A percentile compares a stretch with the other conserved stretches of the same genome.
phyloP scores from a whole-genome alignment of 1,140 invertebrate species.

The Scaptomyza hsui region DNA sequence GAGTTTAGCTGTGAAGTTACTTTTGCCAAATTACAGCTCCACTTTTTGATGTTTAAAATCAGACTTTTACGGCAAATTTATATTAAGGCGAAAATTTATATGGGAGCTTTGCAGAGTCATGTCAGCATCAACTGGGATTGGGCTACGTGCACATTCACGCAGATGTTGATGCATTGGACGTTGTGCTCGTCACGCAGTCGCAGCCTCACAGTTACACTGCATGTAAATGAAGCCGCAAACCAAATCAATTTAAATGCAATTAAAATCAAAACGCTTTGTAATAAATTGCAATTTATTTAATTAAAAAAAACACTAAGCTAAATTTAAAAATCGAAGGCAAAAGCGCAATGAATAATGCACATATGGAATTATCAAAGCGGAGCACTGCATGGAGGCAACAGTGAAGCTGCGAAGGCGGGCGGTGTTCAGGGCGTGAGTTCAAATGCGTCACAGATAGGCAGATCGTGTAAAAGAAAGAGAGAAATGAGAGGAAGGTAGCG shows the following conservation, averaged over 20 bases:
- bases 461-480: neutral
- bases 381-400: slow-evolving; percentile 18
- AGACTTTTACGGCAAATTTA: slow-evolving; percentile 21
- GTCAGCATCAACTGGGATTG: slow-evolving; percentile 39
- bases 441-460: slow-evolving; percentile 61
- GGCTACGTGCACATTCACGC: slow-evolving; percentile 61
- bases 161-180: slow-evolving; percentile 51
- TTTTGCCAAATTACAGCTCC: too few relatives aligned
- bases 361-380: slow-evolving; percentile 50
- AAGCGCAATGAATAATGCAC: slow-evolving; percentile 31
- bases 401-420: slow-evolving; percentile 13
- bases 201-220: neutral
- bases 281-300: slow-evolving; percentile 79
- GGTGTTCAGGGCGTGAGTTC: slow-evolving; percentile 20
- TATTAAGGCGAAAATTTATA: slow-evolving; percentile 7
- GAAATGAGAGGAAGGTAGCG: neutral
- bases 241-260: slow-evolving; percentile 75
- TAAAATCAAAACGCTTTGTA: slow-evolving; percentile 78
- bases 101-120: slow-evolving; percentile 31
- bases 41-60: neutral
- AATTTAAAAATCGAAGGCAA: slow-evolving; percentile 48
- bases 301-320: slow-evolving; percentile 48
- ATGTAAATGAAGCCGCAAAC: slow-evolving; percentile 7
- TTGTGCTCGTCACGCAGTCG: slow-evolving; percentile 73
- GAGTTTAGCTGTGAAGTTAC: neutral